Percentiles rank a stretch among this genome's conserved stretches.
Conservation (phyloP, 35 echinoderm and acorn worm species). For the Eucidaris tribuloides region DNA sequence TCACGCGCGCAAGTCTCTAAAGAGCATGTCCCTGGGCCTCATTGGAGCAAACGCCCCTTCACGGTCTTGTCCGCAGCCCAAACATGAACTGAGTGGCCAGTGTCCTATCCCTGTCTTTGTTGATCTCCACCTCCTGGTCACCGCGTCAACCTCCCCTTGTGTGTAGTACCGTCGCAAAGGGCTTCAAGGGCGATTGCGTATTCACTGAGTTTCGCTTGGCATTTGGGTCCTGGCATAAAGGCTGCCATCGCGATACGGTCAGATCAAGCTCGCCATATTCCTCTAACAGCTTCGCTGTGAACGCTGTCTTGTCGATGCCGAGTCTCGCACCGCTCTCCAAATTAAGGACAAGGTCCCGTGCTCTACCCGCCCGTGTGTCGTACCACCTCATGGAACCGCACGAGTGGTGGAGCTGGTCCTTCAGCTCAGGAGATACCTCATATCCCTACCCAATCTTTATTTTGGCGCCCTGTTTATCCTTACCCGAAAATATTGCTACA, state of each 20-base stretch:
- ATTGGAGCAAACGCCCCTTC: conserved; percentile 9
- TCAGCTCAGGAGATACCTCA: conserved; percentile 10
- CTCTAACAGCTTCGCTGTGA: conserved; percentile 21
- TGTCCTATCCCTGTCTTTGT: neutral
- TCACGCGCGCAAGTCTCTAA: conserved; percentile 14
- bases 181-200: conserved; percentile 25
- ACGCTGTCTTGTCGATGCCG: neutral
- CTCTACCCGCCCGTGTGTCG: conserved; percentile 16
- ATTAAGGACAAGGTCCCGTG: conserved; percentile 11
- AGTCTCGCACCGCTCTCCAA: neutral
- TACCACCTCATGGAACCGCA: conserved; percentile 23
- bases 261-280: neutral
- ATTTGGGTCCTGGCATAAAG: conserved; percentile 6
- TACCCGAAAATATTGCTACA: neutral
- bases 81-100: conserved; percentile 28
- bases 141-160: too few species aligned
- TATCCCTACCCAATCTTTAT: conserved; percentile 36
- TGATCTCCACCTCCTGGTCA: neutral
- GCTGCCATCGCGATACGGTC: conserved; percentile 20
- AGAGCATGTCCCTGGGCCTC: conserved; percentile 12
- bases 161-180: too few species aligned
- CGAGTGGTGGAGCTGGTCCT: neutral
- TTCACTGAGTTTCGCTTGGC: neutral
- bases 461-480: neutral
- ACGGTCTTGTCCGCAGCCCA: neutral